Evolutionary conservation across 2,888 invertebrate genomes (phyloP).

Genomic region (Diachrysia chrysitis): DNA sequence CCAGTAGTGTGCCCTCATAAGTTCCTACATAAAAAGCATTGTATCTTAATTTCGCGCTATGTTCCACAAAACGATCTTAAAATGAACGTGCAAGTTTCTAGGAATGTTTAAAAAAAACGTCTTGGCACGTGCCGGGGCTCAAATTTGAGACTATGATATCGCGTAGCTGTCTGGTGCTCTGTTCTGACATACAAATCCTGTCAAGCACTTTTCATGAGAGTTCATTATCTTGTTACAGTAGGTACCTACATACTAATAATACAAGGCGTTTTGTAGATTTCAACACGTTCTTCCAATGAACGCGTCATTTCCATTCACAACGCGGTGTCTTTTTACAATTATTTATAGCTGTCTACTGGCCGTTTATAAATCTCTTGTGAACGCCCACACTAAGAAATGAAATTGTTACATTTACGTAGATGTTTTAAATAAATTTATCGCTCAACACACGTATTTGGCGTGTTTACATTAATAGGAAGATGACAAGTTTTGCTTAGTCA

Average conservation of each 20-base stretch:
- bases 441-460: constrained; percentile 34
- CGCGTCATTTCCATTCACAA: constrained; percentile 55
- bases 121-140: constrained; percentile 37
- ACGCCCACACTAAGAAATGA: constrained; percentile 58
- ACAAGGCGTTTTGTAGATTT: neutral
- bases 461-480: constrained; percentile 49
- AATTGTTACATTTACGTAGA: constrained; percentile 55
- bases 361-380: constrained; percentile 62
- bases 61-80: constrained; percentile 1
- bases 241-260: neutral
- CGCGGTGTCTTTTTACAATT: constrained; percentile 58
- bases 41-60: constrained; percentile 15
- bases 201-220: constrained; percentile 16
- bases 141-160: constrained; percentile 29
- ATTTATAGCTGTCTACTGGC: constrained; percentile 56
- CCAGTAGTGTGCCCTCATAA: no score
- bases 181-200: constrained; percentile 17
- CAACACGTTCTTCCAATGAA: constrained; percentile 11
- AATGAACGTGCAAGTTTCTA: constrained; percentile 6
- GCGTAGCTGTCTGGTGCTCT: constrained; percentile 16
- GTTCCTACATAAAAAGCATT: neutral
- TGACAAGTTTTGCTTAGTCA: constrained; percentile 43
- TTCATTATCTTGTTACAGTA: constrained; percentile 9
- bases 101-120: constrained; percentile 36
- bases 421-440: constrained; percentile 58